Conservation (phyloP, 2,797 vertebrate genomes). For the Pangasius larnaudii region DNA sequence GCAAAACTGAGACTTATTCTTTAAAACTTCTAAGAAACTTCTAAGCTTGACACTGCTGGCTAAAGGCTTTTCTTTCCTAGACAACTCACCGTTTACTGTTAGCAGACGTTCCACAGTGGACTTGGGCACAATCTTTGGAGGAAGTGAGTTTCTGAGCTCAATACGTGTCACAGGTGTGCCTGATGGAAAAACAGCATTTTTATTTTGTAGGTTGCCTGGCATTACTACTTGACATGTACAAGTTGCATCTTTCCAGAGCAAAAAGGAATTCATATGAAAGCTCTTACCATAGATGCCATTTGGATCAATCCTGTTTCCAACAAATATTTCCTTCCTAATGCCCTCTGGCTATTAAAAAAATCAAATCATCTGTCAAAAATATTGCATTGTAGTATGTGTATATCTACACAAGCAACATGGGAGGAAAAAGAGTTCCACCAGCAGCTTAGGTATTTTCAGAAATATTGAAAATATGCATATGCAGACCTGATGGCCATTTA, state of each 20-base stretch:
- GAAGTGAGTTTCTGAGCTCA: constrained; percentile 76
- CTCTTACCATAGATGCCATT: constrained; percentile 84
- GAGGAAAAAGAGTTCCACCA: neutral
- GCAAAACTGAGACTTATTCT: neutral
- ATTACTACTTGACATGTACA: constrained; percentile 3
- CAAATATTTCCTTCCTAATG: constrained; percentile 73
- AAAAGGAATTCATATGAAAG: neutral
- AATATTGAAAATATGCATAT: neutral
- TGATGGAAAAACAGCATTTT: constrained; percentile 15
- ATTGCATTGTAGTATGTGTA: neutral
- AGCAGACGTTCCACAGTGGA: constrained; percentile 78
- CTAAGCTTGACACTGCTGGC: neutral
- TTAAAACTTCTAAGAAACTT: neutral
- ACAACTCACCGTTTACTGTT: constrained; percentile 81
- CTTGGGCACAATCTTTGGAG: constrained; percentile 84
- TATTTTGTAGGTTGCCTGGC: neutral
- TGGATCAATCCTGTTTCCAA: constrained; percentile 84
- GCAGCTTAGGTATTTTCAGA: neutral
- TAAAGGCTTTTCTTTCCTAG: neutral
- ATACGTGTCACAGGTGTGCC: constrained; percentile 67
- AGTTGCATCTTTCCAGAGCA: neutral
- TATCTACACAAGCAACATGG: neutral
- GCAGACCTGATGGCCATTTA: no score
- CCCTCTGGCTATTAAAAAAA: constrained; percentile 85
- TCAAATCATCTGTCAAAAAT: neutral